Evolutionary conservation across 2,888 invertebrate species (phyloP).

Genomic region (Tigriopus californicus): DNA sequence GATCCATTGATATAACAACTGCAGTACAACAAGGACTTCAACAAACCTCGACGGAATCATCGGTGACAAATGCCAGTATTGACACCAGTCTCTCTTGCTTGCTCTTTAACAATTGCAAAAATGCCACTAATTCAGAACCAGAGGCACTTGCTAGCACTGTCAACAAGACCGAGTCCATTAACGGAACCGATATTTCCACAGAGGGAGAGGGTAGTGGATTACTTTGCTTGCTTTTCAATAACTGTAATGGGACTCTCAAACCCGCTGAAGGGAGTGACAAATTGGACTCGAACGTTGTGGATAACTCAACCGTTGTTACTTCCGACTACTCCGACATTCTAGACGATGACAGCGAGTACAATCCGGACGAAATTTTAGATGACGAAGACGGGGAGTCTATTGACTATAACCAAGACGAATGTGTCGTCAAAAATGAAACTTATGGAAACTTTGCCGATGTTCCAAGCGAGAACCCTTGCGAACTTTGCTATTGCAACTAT

Average conservation of each 20-base stretch:
- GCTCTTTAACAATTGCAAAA: no score
- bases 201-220: background rate
- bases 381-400: background rate
- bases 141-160: no score
- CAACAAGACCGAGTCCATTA: background rate
- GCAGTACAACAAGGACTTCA: background rate
- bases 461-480: constrained; percentile 19
- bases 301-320: no score
- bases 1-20: background rate
- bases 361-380: constrained; percentile 5
- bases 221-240: no score
- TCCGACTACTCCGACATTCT: no score
- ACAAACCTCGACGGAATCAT: no score
- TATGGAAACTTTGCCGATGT: constrained; percentile 18
- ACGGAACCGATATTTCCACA: background rate
- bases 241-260: no score
- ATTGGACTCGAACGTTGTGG: no score
- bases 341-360: background rate
- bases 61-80: no score
- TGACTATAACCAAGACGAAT: constrained; percentile 3
- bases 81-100: no score
- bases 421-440: constrained; percentile 17
- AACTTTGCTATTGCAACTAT: constrained; percentile 17
- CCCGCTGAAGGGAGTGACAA: no score
- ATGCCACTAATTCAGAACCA: no score